phyloP scores from a whole-genome alignment of 2,113 vertebrate genomes.

The Agelaius tricolor region DNA sequence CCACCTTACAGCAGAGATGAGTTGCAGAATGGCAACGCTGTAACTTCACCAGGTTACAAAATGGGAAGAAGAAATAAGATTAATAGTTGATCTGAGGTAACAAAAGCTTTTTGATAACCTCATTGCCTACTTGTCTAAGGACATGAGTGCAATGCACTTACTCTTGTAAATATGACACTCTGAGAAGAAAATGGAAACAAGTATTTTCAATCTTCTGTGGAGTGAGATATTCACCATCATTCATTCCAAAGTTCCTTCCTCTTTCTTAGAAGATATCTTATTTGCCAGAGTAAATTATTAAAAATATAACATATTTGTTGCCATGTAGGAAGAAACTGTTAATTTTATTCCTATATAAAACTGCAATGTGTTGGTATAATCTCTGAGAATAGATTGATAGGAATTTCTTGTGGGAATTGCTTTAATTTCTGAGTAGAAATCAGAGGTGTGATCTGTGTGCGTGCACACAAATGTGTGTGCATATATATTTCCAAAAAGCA shows the following conservation, averaged over 20 bases:
- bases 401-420: not conserved
- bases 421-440: not conserved
- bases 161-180: not conserved
- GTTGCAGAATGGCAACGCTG: not conserved
- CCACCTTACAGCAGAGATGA: not conserved
- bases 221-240: not conserved
- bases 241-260: not conserved
- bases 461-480: accelerated
- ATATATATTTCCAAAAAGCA: not conserved
- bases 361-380: not conserved
- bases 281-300: not conserved
- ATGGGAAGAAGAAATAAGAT: not conserved
- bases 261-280: not conserved
- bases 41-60: not conserved
- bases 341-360: not conserved
- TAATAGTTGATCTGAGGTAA: not conserved
- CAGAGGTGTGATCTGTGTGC: not conserved
- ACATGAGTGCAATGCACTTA: not conserved
- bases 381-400: not conserved
- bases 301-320: not conserved
- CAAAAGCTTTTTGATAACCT: not conserved
- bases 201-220: not conserved
- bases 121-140: not conserved
- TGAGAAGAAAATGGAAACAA: not conserved
- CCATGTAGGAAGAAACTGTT: not conserved